Evolutionary conservation across 2,113 vertebrate genomes (phyloP), one percentile per base, ranked within the genome.

Genomic region (Macaca mulatta): DNA sequence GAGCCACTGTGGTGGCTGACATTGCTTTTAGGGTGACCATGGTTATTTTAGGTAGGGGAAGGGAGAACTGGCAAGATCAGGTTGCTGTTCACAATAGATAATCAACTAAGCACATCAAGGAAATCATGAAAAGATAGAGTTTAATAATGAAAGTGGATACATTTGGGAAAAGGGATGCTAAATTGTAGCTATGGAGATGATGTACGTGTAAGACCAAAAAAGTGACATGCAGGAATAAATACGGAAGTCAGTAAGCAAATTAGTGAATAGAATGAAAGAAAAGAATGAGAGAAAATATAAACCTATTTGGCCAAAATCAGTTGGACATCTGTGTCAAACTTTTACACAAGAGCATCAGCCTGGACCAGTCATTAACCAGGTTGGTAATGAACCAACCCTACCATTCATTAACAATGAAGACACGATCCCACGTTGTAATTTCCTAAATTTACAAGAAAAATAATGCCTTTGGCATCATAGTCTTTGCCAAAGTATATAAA

Each of bases 401-500:
- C 32, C 40, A 69, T 69, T 90, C 69, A n/a, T 14, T 30, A 80
- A 67, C 38, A 88, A 61, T 17, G 32, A 72, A 93, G 43, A 77
- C 5, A 16, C 3, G 22, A 35, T 32, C 88, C 70, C 85, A 75
- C 4, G 0, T 16, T 61, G 11, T 55, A 64, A 94, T 72, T 90
- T 88, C 80, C 55, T 81, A 92, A 92, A 90, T 30, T n/a, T 89
- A 79, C 72, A 77, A 45, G 77, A 95, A 84, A 55, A 95, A 77
- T 35, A 82, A 90, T 27, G 77, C 80, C 70, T 93, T 80, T 32
- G 30, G 55, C 81, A 87, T 94, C 67, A 17, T 32, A 81, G 52
- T 16, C 25, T 38, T 72, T 64, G 38, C 40, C 55, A 61, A 92
- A 84, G 40, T 69, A 79, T 18, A 48, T 55, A 94, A 93, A 83